Evolutionary conservation across 2,113 vertebrate species (phyloP), one percentile per base, ranked within the genome.

Genomic region (Crypturellus undulatus): DNA sequence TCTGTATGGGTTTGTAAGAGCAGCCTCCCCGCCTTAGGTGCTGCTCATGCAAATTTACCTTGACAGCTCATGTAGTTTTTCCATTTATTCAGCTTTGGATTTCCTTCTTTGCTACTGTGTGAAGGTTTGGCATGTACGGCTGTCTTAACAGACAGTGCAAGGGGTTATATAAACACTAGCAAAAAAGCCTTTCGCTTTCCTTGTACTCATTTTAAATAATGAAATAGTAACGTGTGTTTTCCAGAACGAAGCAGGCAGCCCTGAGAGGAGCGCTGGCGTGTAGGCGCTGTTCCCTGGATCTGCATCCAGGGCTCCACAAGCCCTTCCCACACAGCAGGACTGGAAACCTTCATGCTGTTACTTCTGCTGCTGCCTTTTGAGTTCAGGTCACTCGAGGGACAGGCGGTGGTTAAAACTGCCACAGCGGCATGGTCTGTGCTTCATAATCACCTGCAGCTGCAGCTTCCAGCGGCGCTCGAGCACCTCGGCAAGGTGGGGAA

Each of bases 241-340:
- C 36, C 25, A 20, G 63, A 38, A 62, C 6, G 80, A 52, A 69
- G 67, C n/a, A 1, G 2, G 36, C 47, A 18, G 30, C 0, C 1
- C 24, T n/a, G 30, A 17, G 70, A 81, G 42, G 49, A 62, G n/a
- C 58, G 12, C 40, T 42, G 0, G 0, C 47, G n/a, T 34, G 0
- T 64, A 11, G 0, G 0, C 1, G 1, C n/a, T 5, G 7, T 25
- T 69, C n/a, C 49, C 36, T 70, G 65, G 17, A 5, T 10, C 34
- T 0, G 0, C 42, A 20, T 26, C 42, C 1, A 5, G 40, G 26
- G 9, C 26, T 82, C 49, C 0, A 2, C 64, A 63, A 1, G 12
- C 0, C 0, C 21, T 72, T 90, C 28, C n/a, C 25, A 15, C 0
- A 0, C 0, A 0, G 21, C 58, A 10, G 45, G 54, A 38, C 21